phyloP scores from a whole-genome alignment of 2,797 vertebrate species.

The Acrocephalus scirpaceus region DNA sequence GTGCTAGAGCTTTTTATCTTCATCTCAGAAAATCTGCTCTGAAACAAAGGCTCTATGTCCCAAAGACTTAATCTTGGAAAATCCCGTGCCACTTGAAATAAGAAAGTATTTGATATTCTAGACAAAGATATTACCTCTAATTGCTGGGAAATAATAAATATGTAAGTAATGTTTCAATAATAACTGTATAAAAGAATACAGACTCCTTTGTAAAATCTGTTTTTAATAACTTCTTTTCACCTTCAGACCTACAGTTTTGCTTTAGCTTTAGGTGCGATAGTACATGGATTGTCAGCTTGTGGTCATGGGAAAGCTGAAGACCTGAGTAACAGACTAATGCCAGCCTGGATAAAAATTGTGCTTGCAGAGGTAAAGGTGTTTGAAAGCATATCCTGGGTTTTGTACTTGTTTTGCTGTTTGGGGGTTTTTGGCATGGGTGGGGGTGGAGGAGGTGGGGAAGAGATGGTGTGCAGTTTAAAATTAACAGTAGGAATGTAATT shows the following conservation, averaged over 20 bases:
- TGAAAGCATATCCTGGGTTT: background rate
- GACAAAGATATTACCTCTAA: background rate
- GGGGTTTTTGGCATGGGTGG: accelerated
- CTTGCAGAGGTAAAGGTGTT: conserved; percentile 84
- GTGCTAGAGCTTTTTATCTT: background rate
- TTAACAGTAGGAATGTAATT: background rate
- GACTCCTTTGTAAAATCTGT: background rate
- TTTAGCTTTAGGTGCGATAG: conserved; percentile 86
- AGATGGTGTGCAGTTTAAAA: background rate
- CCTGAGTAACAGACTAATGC: conserved; percentile 84
- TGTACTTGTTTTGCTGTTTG: background rate
- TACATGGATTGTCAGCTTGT: conserved; percentile 86
- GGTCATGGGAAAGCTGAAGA: conserved; percentile 93
- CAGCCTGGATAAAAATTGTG: conserved; percentile 90
- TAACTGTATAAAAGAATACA: background rate
- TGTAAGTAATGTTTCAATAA: background rate
- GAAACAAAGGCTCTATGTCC: background rate
- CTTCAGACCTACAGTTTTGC: conserved; percentile 89
- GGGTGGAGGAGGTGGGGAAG: background rate
- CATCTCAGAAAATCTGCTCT: background rate
- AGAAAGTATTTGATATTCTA: background rate
- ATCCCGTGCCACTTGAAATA: background rate
- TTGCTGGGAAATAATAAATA: background rate
- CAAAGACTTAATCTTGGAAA: background rate
- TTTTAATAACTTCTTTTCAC: conserved; percentile 11